Conservation (phyloP, 2,888 invertebrate genomes). For the Crioceris asparagi region DNA sequence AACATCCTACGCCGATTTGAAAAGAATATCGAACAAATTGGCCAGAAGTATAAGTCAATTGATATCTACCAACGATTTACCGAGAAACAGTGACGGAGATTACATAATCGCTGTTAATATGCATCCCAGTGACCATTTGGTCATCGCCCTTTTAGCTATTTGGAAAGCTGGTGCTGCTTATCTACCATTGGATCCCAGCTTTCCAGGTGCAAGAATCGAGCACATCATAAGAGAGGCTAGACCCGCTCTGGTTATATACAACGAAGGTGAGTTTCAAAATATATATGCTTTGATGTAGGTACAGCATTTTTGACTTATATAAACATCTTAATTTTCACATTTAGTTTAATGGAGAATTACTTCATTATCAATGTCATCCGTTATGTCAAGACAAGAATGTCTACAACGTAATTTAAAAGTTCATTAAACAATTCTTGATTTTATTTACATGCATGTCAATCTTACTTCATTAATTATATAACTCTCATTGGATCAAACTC, state of each 20-base stretch:
- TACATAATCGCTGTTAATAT: constrained; percentile 69
- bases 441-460: no score
- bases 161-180: constrained; percentile 80
- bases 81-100: constrained; percentile 56
- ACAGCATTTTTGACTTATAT: no score
- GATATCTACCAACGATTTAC: constrained; percentile 32
- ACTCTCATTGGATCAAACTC: no score
- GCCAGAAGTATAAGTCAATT: constrained; percentile 43
- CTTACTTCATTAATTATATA: no score
- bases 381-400: no score
- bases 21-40: constrained; percentile 46
- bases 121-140: constrained; percentile 60
- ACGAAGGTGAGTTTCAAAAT: constrained; percentile 44
- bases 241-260: constrained; percentile 59
- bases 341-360: no score
- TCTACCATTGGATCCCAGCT: constrained; percentile 65
- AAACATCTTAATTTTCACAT: no score
- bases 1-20: constrained; percentile 45
- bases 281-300: no score
- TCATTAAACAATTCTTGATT: no score
- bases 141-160: constrained; percentile 58
- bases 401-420: no score
- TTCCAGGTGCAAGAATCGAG: constrained; percentile 59
- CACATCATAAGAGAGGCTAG: constrained; percentile 67
- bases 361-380: no score